A percentile compares a stretch with the other conserved stretches of the same genome.
These are phyloP conservation scores for Sminthurinus aureus DNA, from an alignment of 2,888 invertebrate genomes.

Conservation along the genomic window DNA sequence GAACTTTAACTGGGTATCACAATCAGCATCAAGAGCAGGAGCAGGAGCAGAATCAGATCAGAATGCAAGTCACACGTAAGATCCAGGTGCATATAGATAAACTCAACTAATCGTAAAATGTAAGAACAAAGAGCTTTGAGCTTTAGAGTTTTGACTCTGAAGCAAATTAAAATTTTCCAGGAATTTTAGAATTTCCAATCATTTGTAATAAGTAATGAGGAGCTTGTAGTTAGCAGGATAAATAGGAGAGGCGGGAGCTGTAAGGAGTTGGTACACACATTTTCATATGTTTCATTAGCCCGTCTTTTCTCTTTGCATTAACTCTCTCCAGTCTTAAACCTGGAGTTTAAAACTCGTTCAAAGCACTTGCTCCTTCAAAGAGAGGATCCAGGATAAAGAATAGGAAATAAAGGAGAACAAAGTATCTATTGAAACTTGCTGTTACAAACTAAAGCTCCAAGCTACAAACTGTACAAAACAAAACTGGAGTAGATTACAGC, in stretches of 20 bases:
- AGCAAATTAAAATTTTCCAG: slow-evolving; percentile 8
- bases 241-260: too few species aligned
- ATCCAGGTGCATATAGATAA: too few species aligned
- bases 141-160: neutral
- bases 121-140: too few species aligned
- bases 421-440: neutral
- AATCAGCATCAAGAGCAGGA: neutral
- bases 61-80: neutral
- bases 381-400: too few species aligned
- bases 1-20: neutral
- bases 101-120: too few species aligned
- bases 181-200: slow-evolving; percentile 1
- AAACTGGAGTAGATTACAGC: too few species aligned
- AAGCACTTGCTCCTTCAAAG: neutral
- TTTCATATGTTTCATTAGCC: neutral
- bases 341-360: slow-evolving; percentile 1
- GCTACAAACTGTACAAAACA: neutral
- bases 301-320: neutral
- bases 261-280: neutral
- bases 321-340: neutral
- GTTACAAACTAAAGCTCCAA: neutral
- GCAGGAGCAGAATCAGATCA: neutral
- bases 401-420: too few species aligned
- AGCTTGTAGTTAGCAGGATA: slow-evolving; percentile 18
- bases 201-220: too few species aligned